Conservation (phyloP, 2,113 vertebrate genomes). For the Salvelinus sp. region DNA sequence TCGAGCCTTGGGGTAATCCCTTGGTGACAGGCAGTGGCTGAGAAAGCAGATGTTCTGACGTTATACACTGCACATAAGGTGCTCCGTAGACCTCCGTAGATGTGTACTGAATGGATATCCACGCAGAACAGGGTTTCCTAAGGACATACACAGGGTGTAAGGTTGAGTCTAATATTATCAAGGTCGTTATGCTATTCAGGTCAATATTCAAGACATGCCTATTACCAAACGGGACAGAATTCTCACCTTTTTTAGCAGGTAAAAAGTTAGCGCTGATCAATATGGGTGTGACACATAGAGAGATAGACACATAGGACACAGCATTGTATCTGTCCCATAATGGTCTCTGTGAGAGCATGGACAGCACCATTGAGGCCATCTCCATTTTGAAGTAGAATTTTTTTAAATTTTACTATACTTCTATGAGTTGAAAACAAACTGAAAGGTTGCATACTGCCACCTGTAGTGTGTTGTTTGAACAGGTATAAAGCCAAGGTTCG, state of each 20-base stretch:
- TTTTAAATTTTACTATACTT: not conserved
- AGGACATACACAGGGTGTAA: not conserved
- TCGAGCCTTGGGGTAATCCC: too few relatives aligned
- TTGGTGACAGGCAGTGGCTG: too few relatives aligned
- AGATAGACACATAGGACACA: not conserved
- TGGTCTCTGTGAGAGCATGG: too few relatives aligned
- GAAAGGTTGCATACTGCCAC: too few relatives aligned
- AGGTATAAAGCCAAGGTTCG: too few relatives aligned
- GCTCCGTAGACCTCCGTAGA: not conserved
- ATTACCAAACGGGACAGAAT: not conserved
- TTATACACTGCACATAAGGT: not conserved
- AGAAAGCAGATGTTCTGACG: too few relatives aligned
- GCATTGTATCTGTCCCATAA: too few relatives aligned
- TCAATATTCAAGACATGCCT: not conserved
- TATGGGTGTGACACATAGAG: too few relatives aligned
- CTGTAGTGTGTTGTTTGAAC: too few relatives aligned
- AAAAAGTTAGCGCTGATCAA: slow-evolving; percentile 31
- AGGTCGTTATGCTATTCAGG: not conserved
- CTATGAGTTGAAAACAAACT: not conserved
- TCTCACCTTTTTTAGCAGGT: slow-evolving; percentile 41
- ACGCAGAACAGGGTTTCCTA: slow-evolving; percentile 39
- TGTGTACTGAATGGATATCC: slow-evolving; percentile 17
- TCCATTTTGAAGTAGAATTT: slow-evolving; percentile 25
- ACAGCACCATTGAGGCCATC: not conserved
- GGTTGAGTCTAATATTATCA: not conserved